phyloP scores from a whole-genome alignment of 2,888 invertebrate genomes.

The Sphaeridia pumilis region DNA sequence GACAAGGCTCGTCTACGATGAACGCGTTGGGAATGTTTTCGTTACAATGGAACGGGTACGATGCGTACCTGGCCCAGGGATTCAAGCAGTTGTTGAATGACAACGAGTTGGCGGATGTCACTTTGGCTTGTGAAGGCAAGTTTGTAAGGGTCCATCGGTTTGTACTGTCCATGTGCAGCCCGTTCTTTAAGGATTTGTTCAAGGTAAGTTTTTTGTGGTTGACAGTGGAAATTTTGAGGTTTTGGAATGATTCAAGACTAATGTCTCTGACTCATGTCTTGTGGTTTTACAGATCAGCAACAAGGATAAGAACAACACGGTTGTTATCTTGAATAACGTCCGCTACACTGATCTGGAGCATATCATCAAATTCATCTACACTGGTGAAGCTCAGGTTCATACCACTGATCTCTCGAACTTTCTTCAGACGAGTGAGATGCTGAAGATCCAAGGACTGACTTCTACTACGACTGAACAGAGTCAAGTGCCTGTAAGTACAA shows the following conservation, averaged over 20 bases:
- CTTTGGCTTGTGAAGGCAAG: conserved; percentile 21
- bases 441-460: background rate
- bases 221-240: background rate
- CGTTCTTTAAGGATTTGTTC: conserved; percentile 25
- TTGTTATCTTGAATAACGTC: conserved; percentile 18
- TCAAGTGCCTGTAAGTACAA: background rate
- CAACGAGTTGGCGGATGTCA: conserved; percentile 22
- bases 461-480: background rate
- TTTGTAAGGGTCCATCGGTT: conserved; percentile 20
- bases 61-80: conserved; percentile 14
- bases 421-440: background rate
- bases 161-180: conserved; percentile 21
- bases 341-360: conserved; percentile 22
- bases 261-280: background rate
- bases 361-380: conserved; percentile 24
- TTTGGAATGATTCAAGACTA: background rate
- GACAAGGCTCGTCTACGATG: no score
- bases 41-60: conserved; percentile 27
- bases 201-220: conserved; percentile 13
- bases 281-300: conserved; percentile 10
- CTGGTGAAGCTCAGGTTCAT: conserved; percentile 18
- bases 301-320: conserved; percentile 10
- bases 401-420: background rate
- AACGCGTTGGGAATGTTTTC: conserved; percentile 14
- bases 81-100: conserved; percentile 15